Evolutionary conservation across 2,797 vertebrate species (phyloP), one percentile per base, ranked within the genome.

Genomic region (Pogoniulus pusillus): DNA sequence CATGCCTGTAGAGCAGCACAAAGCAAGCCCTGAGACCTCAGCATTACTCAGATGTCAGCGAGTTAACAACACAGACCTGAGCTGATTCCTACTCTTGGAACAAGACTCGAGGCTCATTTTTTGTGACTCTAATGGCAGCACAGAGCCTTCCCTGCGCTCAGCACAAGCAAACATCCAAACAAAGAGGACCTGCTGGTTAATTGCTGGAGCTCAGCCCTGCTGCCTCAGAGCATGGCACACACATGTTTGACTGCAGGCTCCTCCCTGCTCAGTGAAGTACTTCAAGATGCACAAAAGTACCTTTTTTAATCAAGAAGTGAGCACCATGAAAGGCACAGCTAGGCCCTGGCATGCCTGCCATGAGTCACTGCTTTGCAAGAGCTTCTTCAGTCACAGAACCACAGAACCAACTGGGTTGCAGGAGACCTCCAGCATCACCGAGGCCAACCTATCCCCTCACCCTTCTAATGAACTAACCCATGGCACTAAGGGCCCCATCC

Each of bases 251-350:
- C 12, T 16, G 23, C n/a, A 70, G 89, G 60, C 5, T 39, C 71
- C 62, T 73, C 72, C 79, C 78, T 54, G 2, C 65, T 55, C 68
- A 41, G 45, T 6, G 37, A 89, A 93, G 81, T 74, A 55, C 76
- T 91, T 94, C 88, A 93, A 94, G 88, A 80, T 94, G 93, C 64
- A 64, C 57, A 58, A 7, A 90, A 90, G 22, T 72, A 63, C 39
- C 51, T 57, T 82, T 82, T 59, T 47, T 65, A 41, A 82, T 92
- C 60, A 91, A 72, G 27, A 58, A 80, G 32, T 1, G 14, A 91
- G 77, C 16, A 70, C 88, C 47, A 49, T 79, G 55, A 87, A 92
- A 85, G 72, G 7, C 37, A 3, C 6, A 16, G 11, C 71, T 15
- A 37, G 10, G 34, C 7, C 1, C 39, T 62, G 59, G 58, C 65